Conservation (phyloP, 2,888 invertebrate species). For the Neoitamus cyanurus region DNA sequence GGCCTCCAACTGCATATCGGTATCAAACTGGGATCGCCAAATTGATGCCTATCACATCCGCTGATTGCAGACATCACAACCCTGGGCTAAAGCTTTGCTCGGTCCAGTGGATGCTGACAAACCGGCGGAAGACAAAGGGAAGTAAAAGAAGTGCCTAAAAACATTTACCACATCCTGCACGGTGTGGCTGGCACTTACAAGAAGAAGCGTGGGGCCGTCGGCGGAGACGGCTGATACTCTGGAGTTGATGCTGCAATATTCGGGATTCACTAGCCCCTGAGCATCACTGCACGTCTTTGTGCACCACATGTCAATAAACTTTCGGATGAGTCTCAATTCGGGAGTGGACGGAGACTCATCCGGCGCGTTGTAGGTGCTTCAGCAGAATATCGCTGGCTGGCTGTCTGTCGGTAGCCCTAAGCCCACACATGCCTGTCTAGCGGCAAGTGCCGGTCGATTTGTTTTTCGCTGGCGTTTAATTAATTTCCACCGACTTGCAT, state of each 20-base stretch:
- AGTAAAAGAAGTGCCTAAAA: background rate
- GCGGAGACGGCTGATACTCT: no score
- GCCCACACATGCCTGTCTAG: background rate
- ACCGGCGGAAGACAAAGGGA: background rate
- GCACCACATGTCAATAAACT: slow-evolving; percentile 4
- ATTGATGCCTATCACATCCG: slow-evolving; percentile 6
- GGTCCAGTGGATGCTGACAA: background rate
- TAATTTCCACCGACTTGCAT: slow-evolving; percentile 18
- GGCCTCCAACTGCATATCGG: background rate
- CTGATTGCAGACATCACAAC: slow-evolving; percentile 20
- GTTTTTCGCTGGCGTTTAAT: background rate
- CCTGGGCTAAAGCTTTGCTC: background rate
- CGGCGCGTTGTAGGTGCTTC: background rate
- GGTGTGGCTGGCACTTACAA: background rate
- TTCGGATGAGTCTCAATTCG: background rate
- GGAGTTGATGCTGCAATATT: background rate
- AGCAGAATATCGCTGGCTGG: background rate
- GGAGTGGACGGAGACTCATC: background rate
- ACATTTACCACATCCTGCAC: background rate
- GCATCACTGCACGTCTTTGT: background rate
- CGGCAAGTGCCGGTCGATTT: background rate
- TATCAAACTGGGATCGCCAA: background rate
- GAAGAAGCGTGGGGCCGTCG: background rate
- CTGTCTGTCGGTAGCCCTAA: background rate
- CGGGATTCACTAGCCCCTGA: background rate